Evolutionary conservation across 2,888 invertebrate species (phyloP).

Genomic region (Dexiosoma caninum): DNA sequence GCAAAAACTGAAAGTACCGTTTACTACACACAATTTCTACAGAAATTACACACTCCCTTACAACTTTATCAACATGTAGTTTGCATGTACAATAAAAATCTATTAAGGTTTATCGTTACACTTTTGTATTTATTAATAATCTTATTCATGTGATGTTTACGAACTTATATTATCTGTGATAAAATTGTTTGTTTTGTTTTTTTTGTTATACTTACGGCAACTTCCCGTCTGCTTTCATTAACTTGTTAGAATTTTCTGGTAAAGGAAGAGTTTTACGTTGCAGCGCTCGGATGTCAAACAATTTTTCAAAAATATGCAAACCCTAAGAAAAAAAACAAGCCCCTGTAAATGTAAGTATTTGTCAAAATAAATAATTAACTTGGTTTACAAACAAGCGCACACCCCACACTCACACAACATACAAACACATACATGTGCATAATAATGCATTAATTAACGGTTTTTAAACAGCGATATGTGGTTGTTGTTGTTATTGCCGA

Average conservation of each 20-base stretch:
- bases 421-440: too few species aligned
- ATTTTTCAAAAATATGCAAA: conserved; percentile 84
- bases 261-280: conserved; percentile 56
- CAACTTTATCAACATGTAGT: too few species aligned
- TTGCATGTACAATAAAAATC: too few species aligned
- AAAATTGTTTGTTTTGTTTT: neutral
- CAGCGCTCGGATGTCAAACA: conserved; percentile 62
- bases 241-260: conserved; percentile 8
- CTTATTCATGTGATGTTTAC: conserved; percentile 23
- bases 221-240: too few species aligned
- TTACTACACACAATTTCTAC: neutral
- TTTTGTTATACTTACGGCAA: neutral
- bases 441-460: too few species aligned
- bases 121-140: conserved; percentile 13
- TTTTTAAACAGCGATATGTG: too few species aligned
- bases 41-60: too few species aligned
- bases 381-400: too few species aligned
- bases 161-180: conserved; percentile 13
- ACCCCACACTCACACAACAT: too few species aligned
- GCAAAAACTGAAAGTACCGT: neutral
- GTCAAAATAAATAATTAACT: neutral
- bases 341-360: conserved; percentile 94
- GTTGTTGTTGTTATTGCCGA: too few species aligned
- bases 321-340: conserved; percentile 94
- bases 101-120: too few species aligned